These are phyloP conservation scores for Corvus cornix DNA, from an alignment of 2,113 vertebrate species.

Conservation along the genomic window DNA sequence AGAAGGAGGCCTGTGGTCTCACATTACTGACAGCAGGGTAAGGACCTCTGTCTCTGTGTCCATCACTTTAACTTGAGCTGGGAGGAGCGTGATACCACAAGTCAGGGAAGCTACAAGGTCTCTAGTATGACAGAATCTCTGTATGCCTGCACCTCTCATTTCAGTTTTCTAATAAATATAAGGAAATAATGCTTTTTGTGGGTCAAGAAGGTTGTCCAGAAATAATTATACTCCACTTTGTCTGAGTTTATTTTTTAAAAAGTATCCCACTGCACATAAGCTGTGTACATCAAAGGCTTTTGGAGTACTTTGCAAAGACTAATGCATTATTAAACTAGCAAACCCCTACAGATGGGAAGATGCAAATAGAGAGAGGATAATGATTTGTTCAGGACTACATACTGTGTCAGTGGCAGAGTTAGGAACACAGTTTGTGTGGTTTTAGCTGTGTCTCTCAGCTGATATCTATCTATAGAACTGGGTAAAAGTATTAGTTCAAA, in stretches of 20 bases:
- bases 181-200: background rate
- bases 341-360: background rate
- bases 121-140: background rate
- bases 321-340: constrained; percentile 24
- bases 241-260: background rate
- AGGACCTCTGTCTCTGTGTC: background rate
- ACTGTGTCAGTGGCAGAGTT: background rate
- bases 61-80: background rate
- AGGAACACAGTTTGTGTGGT: background rate
- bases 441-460: background rate
- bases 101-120: background rate
- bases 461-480: background rate
- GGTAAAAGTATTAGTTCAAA: background rate
- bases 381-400: background rate
- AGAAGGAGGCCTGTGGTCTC: background rate
- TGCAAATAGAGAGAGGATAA: background rate
- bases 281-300: background rate
- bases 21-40: background rate
- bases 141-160: background rate
- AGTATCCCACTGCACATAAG: background rate
- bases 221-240: background rate
- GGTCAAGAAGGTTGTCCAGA: background rate
- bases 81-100: background rate
- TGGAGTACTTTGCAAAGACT: background rate
- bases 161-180: background rate